A percentile compares a stretch with the other conserved stretches of the same genome.
Conservation (phyloP, 2,113 vertebrate genomes). For the Notechis scutatus region DNA sequence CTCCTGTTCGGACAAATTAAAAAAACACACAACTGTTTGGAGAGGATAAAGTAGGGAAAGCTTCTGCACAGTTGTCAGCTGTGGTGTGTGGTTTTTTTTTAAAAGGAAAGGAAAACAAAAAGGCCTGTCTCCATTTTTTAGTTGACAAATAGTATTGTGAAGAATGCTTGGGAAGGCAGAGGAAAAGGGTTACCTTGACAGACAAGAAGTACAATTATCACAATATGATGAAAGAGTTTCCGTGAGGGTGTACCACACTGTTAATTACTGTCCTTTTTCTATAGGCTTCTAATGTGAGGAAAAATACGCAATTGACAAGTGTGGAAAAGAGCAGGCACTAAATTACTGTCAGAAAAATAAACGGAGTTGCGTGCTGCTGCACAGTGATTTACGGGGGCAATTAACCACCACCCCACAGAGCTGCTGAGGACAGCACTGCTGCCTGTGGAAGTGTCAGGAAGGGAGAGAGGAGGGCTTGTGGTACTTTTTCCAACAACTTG, state of each 20-base stretch:
- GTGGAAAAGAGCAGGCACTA: slow-evolving; percentile 99
- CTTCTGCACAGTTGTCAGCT: slow-evolving; percentile 59
- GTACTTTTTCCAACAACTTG: slow-evolving; percentile 66
- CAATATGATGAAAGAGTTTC: slow-evolving; percentile 97
- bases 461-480: slow-evolving; percentile 43
- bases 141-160: slow-evolving; percentile 88
- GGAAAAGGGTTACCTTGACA: slow-evolving; percentile 91
- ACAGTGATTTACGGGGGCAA: slow-evolving; percentile 99
- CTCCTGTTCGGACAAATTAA: slow-evolving; percentile 78
- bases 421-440: slow-evolving; percentile 78
- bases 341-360: slow-evolving; percentile 99
- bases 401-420: slow-evolving; percentile 95
- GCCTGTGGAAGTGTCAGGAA: slow-evolving; percentile 68
- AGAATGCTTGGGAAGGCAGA: slow-evolving; percentile 71
- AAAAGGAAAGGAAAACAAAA: not conserved
- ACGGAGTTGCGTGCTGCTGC: slow-evolving; percentile 84
- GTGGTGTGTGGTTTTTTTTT: not conserved
- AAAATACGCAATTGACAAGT: slow-evolving; percentile 99
- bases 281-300: slow-evolving; percentile 98
- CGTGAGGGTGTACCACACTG: slow-evolving; percentile 82
- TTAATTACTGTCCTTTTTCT: slow-evolving; percentile 99
- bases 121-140: slow-evolving; percentile 60
- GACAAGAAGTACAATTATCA: slow-evolving; percentile 99
- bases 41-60: slow-evolving; percentile 38
- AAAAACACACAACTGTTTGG: slow-evolving; percentile 72